Conservation (phyloP, 2,797 vertebrate genomes). For the Distichodus sexfasciatus region DNA sequence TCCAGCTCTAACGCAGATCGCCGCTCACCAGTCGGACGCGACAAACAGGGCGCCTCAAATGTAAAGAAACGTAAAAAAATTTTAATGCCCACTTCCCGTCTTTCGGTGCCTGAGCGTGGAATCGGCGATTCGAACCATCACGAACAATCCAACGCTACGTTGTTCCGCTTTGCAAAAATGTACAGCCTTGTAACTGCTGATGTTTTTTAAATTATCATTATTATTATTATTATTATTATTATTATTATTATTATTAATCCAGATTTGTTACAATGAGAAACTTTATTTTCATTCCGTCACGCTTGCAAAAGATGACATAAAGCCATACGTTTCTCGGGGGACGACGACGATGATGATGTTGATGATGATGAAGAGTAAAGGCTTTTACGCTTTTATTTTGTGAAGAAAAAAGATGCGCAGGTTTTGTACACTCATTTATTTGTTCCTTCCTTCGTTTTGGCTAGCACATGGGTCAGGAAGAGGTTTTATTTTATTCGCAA, state of each 20-base stretch:
- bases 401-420: conserved; percentile 56
- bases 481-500: too few relatives aligned
- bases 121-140: conserved; percentile 73
- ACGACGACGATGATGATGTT: too few relatives aligned
- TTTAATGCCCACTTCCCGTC: too few relatives aligned
- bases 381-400: conserved; percentile 51
- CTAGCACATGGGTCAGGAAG: not conserved
- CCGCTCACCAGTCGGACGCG: conserved; percentile 72
- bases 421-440: conserved; percentile 58
- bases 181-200: conserved; percentile 77
- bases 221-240: not conserved
- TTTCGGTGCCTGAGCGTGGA: conserved; percentile 69
- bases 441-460: conserved; percentile 30
- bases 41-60: too few relatives aligned
- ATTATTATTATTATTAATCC: conserved; percentile 51
- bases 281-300: conserved; percentile 63
- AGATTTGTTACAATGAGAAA: conserved; percentile 71
- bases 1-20: conserved; percentile 69
- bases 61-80: too few relatives aligned
- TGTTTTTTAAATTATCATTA: conserved; percentile 54
- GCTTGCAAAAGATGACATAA: conserved; percentile 68
- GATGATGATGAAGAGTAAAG: conserved; percentile 53
- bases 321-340: conserved; percentile 77
- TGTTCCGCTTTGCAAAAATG: conserved; percentile 74
- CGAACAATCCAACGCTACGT: conserved; percentile 77